These are phyloP conservation scores for Leucosticte australis DNA, from an alignment of 2,113 vertebrate species.

Conservation along the genomic window DNA sequence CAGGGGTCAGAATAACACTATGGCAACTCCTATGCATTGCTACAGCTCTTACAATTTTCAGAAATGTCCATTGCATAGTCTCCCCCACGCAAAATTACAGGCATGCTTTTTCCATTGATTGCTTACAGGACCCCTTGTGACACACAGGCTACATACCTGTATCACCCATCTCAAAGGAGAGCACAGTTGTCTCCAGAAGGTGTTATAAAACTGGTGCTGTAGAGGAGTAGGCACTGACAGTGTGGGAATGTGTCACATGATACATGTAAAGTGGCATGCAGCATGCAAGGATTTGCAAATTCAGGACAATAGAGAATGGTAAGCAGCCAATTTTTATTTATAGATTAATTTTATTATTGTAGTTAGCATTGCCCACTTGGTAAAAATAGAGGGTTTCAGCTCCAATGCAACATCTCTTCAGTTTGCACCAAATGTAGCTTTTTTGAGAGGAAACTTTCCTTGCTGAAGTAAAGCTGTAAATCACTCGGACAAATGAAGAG, in stretches of 20 bases:
- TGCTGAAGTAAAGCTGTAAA: conserved; percentile 39
- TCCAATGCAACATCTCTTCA: not conserved
- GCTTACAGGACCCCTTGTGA: conserved; percentile 18
- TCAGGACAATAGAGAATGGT: not conserved
- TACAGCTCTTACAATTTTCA: conserved; percentile 57
- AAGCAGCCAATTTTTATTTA: not conserved
- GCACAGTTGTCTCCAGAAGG: not conserved
- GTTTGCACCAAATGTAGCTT: not conserved
- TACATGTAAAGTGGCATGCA: not conserved
- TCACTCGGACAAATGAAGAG: conserved; percentile 40
- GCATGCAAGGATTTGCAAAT: conserved; percentile 8
- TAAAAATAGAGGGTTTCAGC: not conserved
- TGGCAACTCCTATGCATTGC: conserved; percentile 63
- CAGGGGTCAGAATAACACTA: conserved; percentile 84
- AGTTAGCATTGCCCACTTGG: not conserved
- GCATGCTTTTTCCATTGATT: conserved; percentile 11
- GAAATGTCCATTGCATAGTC: conserved; percentile 32
- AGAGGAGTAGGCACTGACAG: not conserved
- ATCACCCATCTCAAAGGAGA: not conserved
- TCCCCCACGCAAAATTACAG: not conserved
- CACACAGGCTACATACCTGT: not conserved
- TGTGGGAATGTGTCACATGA: not conserved
- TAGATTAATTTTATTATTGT: not conserved
- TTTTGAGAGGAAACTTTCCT: not conserved
- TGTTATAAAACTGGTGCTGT: conserved; percentile 20